phyloP scores from a whole-genome alignment of 2,888 invertebrate genomes.

The Drosophila ezoana region DNA sequence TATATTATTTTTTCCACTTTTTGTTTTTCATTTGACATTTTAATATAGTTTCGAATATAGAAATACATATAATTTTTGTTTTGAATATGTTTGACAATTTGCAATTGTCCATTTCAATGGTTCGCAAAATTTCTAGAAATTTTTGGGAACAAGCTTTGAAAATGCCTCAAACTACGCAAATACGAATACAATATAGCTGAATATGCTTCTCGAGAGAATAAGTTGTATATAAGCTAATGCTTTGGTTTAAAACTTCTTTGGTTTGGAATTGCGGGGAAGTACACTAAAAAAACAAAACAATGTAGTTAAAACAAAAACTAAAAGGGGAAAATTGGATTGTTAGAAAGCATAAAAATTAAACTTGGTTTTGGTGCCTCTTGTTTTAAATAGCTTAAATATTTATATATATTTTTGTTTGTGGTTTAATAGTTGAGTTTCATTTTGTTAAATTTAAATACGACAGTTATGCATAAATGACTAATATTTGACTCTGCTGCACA shows the following conservation, averaged over 20 bases:
- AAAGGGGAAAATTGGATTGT: conserved; percentile 3
- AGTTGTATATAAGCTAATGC: conserved; percentile 50
- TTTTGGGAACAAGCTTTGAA: conserved; percentile 82
- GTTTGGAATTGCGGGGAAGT: conserved; percentile 29
- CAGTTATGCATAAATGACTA: conserved; percentile 82
- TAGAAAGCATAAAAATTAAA: conserved; percentile 23
- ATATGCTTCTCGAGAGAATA: conserved; percentile 45
- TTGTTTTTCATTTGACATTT: conserved; percentile 11
- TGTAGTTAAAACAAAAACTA: background rate
- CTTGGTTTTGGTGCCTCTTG: conserved; percentile 31
- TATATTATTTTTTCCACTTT: conserved; percentile 8
- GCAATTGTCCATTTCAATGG: conserved; percentile 56
- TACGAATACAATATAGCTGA: conserved; percentile 75
- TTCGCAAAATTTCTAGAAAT: conserved; percentile 81
- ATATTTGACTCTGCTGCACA: conserved; percentile 60
- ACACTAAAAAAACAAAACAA: conserved; percentile 5
- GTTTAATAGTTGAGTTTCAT: conserved; percentile 39
- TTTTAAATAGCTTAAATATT: conserved; percentile 51
- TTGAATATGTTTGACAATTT: conserved; percentile 60
- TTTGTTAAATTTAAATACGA: conserved; percentile 74
- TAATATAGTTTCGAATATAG: conserved; percentile 59
- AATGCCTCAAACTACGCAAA: conserved; percentile 81
- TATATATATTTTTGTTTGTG: conserved; percentile 39
- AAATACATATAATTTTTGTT: conserved; percentile 59
- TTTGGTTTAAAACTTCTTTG: conserved; percentile 32